These are phyloP conservation scores for Amblyopsis hoosieri DNA, from an alignment of 2,797 vertebrate species.

Conservation along the genomic window DNA sequence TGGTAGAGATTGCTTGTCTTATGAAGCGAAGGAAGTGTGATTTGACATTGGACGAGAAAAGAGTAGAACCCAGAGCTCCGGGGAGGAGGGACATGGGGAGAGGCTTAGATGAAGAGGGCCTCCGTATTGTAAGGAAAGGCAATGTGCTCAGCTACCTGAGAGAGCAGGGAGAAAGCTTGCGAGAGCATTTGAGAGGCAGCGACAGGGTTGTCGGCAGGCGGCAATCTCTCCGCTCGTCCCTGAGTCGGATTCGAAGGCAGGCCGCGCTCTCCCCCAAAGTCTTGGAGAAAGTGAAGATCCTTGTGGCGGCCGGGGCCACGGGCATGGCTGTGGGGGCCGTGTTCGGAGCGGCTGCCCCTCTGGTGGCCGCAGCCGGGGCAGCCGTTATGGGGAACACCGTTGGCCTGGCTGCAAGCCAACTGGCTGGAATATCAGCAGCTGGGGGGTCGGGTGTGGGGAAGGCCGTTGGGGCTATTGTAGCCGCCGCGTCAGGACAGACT, in stretches of 20 bases:
- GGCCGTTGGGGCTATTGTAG: conserved; percentile 69
- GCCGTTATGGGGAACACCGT: conserved; percentile 62
- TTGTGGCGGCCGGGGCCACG: conserved; percentile 71
- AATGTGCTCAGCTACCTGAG: conserved; percentile 34
- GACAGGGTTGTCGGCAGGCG: conserved; percentile 16
- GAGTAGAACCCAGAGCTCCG: neutral
- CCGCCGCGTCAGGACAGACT: conserved; percentile 64
- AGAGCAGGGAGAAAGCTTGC: conserved; percentile 20
- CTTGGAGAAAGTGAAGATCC: conserved; percentile 64
- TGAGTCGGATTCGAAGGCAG: conserved; percentile 48
- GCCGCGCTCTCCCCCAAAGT: conserved; percentile 70
- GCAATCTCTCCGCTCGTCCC: conserved; percentile 26
- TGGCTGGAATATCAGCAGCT: conserved; percentile 60
- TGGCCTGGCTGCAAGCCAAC: conserved; percentile 62
- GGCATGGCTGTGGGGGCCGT: conserved; percentile 71
- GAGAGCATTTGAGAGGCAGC: conserved; percentile 25
- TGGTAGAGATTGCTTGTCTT: conserved; percentile 11
- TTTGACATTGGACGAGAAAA: conserved; percentile 31
- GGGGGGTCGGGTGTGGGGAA: conserved; percentile 62
- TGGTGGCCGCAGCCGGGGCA: conserved; percentile 71
- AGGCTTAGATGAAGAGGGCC: conserved; percentile 14
- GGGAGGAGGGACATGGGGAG: conserved; percentile 19
- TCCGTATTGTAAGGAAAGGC: conserved; percentile 39
- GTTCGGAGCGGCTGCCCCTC: conserved; percentile 70
- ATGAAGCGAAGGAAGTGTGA: conserved; percentile 58